phyloP scores from a whole-genome alignment of 2,888 invertebrate genomes.

The Caenorhabditis sp. region DNA sequence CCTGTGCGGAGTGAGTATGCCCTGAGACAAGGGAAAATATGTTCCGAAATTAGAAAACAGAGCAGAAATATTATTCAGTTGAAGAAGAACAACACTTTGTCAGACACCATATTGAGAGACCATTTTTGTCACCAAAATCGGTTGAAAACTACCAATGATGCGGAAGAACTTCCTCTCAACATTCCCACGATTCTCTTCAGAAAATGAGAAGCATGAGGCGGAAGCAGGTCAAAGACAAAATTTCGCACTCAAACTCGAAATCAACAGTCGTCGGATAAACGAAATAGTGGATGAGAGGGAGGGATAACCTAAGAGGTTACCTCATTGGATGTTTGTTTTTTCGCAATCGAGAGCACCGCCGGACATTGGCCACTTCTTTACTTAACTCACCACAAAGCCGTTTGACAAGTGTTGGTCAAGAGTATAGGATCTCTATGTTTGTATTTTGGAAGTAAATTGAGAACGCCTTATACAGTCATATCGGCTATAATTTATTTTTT shows the following conservation, averaged over 20 bases:
- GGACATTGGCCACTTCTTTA: constrained; percentile 52
- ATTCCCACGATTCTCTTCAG: constrained; percentile 36
- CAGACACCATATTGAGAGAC: no score
- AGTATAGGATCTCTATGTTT: constrained; percentile 3
- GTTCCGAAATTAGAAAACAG: background rate
- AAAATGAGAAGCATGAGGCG: constrained; percentile 7
- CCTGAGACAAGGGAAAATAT: background rate
- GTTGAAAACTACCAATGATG: background rate
- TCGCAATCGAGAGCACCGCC: constrained; percentile 14
- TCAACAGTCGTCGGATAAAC: constrained; percentile 15
- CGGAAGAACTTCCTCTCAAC: constrained; percentile 16
- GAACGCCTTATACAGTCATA: background rate
- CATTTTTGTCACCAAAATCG: no score
- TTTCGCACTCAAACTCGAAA: constrained; percentile 32
- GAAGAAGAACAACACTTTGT: no score
- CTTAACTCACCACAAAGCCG: constrained; percentile 31
- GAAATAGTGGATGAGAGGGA: background rate
- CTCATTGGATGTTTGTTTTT: constrained; percentile 45
- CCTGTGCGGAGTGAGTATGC: no score
- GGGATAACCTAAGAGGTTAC: constrained; percentile 39
- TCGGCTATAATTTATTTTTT: background rate
- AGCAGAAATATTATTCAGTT: no score
- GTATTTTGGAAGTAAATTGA: background rate
- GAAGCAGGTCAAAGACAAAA: constrained; percentile 18
- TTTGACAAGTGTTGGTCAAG: constrained; percentile 57